A percentile compares a stretch with the other conserved stretches of the same genome.
Conservation (phyloP, 1,140 invertebrate genomes). For the Zaprionus taronus region DNA sequence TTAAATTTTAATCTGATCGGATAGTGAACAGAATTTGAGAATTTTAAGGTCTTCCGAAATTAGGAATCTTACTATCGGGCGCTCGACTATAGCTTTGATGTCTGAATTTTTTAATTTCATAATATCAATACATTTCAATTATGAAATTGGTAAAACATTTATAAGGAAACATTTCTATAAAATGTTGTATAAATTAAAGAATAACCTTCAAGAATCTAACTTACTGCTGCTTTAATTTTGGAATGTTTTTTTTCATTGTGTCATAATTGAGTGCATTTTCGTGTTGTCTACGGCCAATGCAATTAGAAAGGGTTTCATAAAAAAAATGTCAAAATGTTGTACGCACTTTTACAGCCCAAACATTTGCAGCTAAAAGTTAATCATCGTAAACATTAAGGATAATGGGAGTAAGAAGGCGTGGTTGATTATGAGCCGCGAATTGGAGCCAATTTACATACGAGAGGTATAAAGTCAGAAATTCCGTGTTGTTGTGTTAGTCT, state of each 20-base stretch:
- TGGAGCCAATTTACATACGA: conserved; percentile 33
- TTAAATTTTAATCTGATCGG: too few relatives aligned
- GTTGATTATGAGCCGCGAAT: conserved; percentile 4
- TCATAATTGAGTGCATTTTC: conserved; percentile 64
- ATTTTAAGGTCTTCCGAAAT: too few relatives aligned
- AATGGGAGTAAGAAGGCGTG: background rate
- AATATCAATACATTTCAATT: background rate
- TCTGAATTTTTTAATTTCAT: too few relatives aligned
- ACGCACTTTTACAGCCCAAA: conserved; percentile 19
- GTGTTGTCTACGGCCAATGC: conserved; percentile 57
- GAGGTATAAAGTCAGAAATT: conserved; percentile 27
- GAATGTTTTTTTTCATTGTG: background rate
- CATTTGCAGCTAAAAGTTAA: conserved; percentile 68
- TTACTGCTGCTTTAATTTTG: background rate
- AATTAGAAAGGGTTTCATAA: conserved; percentile 39
- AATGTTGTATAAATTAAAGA: background rate
- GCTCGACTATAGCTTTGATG: too few relatives aligned
- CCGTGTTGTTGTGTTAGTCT: conserved; percentile 35
- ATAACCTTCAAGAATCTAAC: background rate
- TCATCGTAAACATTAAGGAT: conserved; percentile 50
- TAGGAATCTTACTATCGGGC: too few relatives aligned
- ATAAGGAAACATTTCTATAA: background rate
- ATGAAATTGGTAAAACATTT: background rate
- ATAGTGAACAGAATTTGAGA: too few relatives aligned
- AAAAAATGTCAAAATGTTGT: background rate